These are phyloP conservation scores for Caenorhabditis macrosperma DNA, from an alignment of 2,888 invertebrate genomes.

Conservation along the genomic window DNA sequence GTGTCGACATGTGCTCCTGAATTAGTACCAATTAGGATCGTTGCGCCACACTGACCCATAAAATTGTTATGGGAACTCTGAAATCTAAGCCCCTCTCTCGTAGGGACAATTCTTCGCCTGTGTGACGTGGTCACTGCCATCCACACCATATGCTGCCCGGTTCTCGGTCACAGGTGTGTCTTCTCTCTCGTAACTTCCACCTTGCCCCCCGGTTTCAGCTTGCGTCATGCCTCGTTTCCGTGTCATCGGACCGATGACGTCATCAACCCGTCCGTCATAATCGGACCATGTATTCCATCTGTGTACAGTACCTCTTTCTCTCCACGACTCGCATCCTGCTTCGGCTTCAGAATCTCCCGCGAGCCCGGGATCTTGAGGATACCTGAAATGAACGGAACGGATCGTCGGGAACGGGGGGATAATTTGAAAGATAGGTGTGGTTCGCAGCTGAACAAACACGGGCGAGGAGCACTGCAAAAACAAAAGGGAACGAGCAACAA, in stretches of 20 bases:
- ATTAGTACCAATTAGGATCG: slow-evolving; percentile 45
- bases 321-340: slow-evolving; percentile 73
- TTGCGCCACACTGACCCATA: slow-evolving; percentile 31
- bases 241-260: slow-evolving; percentile 33
- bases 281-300: background rate
- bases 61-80: slow-evolving; percentile 40
- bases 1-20: background rate
- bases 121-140: background rate
- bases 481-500: slow-evolving; percentile 45
- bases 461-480: slow-evolving; percentile 37
- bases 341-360: slow-evolving; percentile 72
- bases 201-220: slow-evolving; percentile 34
- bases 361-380: slow-evolving; percentile 72
- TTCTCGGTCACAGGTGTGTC: slow-evolving; percentile 36
- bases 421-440: slow-evolving; percentile 42
- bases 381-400: slow-evolving; percentile 67
- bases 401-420: background rate
- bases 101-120: no score
- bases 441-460: slow-evolving; percentile 58
- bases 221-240: slow-evolving; percentile 49
- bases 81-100: slow-evolving; percentile 13
- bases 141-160: slow-evolving; percentile 24
- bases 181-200: slow-evolving; percentile 24
- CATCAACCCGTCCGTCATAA: slow-evolving; percentile 15
- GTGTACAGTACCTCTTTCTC: slow-evolving; percentile 77